phyloP scores from a whole-genome alignment of 2,888 invertebrate species.

The Cistogaster globosa region DNA sequence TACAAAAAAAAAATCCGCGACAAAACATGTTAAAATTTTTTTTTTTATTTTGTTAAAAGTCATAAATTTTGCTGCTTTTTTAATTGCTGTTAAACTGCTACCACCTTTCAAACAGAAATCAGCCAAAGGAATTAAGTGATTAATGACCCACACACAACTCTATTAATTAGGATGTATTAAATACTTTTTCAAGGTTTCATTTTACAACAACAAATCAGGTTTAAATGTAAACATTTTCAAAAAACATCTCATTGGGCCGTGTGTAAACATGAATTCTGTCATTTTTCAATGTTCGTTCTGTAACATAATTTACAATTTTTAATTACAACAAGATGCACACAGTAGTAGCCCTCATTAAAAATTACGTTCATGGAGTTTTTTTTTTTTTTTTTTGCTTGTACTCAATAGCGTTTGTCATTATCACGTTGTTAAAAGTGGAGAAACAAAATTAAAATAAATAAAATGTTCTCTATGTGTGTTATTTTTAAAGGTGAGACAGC shows the following conservation, averaged over 20 bases:
- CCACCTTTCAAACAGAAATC: too few species aligned
- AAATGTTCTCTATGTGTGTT: too few species aligned
- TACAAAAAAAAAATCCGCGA: too few species aligned
- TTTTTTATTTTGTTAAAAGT: too few species aligned
- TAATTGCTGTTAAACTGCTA: too few species aligned
- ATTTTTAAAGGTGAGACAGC: conserved; percentile 6
- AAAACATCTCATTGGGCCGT: conserved; percentile 1
- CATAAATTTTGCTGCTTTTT: too few species aligned
- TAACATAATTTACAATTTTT: conserved; percentile 32
- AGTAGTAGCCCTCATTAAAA: conserved; percentile 51
- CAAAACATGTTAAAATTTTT: too few species aligned
- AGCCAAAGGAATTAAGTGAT: too few species aligned
- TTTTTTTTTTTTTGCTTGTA: too few species aligned
- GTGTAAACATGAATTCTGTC: conserved; percentile 10
- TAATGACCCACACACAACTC: too few species aligned
- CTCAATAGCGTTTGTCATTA: conserved; percentile 28
- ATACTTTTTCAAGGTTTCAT: not conserved
- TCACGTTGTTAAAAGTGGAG: conserved; percentile 30
- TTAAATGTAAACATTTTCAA: not conserved
- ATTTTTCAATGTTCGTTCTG: not conserved
- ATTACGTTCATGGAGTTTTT: conserved; percentile 36
- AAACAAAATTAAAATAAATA: not conserved
- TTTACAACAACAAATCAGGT: not conserved
- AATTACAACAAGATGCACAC: conserved; percentile 29
- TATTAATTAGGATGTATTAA: too few species aligned